Conservation (phyloP, 2,797 vertebrate genomes). For the Capromys pilorides region DNA sequence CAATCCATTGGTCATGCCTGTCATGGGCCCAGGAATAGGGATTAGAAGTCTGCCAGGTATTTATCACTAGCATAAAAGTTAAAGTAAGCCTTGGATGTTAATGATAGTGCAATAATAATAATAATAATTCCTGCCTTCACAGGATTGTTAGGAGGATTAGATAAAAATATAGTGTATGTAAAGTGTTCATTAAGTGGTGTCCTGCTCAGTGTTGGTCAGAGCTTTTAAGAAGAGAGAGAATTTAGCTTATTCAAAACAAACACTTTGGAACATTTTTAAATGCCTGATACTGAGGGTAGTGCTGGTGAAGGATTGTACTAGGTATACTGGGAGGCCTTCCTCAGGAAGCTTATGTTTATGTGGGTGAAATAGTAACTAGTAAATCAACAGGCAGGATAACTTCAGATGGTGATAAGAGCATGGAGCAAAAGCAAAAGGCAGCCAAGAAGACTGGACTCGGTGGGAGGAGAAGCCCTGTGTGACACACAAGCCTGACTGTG, state of each 20-base stretch:
- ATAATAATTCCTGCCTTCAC: neutral
- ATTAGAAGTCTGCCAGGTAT: neutral
- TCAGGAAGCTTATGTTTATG: neutral
- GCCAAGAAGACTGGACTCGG: neutral
- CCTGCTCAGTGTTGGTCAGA: neutral
- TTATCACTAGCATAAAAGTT: neutral
- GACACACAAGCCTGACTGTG: neutral
- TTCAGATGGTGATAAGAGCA: neutral
- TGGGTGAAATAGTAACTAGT: neutral
- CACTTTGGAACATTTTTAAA: neutral
- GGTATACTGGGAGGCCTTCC: neutral
- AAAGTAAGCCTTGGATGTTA: slow-evolving; percentile 38
- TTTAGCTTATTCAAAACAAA: neutral
- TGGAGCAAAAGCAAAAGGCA: neutral
- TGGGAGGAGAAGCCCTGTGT: neutral
- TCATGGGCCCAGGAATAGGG: neutral
- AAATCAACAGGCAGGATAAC: neutral
- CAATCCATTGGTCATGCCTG: neutral
- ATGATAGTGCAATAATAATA: neutral
- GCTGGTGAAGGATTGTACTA: neutral
- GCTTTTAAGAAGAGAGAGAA: slow-evolving; percentile 33
- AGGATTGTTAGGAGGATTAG: slow-evolving; percentile 28
- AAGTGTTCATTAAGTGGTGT: neutral
- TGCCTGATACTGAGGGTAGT: neutral
- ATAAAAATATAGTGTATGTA: neutral